Evolutionary conservation across 2,797 vertebrate genomes (phyloP), one percentile per base, ranked within the genome.

Genomic region (Paguma larvata): DNA sequence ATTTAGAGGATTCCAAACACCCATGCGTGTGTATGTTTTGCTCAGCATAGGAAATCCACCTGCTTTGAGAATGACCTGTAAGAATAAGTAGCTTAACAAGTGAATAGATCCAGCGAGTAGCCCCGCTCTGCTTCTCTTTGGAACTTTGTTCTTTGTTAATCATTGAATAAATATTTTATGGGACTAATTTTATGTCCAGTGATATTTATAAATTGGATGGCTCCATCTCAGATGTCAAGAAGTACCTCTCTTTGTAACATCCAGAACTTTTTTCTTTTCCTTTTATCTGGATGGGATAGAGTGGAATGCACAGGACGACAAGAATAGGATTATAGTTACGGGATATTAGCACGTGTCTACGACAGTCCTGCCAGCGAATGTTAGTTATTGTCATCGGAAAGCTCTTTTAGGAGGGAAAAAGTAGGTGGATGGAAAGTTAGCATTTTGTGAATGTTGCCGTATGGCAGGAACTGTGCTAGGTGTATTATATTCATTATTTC

Each of bases 101-200:
- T 79, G 70, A 96, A 25, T 80, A 63, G 53, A 8, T 72, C 51
- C 30, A 84, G 3, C 59, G 77, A 87, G 67, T 41, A 73, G 51
- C 46, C 27, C 38, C 18, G 38, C 73, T 91, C 56, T 79, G 41
- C 73, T 88, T 75, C 73, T 95, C 48, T 21, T 1, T 59, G 80
- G 41, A 25, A 79, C 48, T 63, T 92, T 97, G 41, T 75, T 67
- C 92, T 87, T 91, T 85, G 53, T 79, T 92, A n/a, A 68, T 87
- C 56, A 51, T 6, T 32, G 21, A 41, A 14, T 73, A 73, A 91
- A 70, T 51, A 95, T 51, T 93, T 80, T 46, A n/a, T 78, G 41
- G 73, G 70, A 92, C 77, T 44, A 67, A 51, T 80, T 96, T 59
- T 78, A 78, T 67, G 14, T 79, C 53, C 34, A 38, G n/a, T 89